Evolutionary conservation across 2,888 invertebrate species (phyloP).

Genomic region (Leucoptera coffeella): DNA sequence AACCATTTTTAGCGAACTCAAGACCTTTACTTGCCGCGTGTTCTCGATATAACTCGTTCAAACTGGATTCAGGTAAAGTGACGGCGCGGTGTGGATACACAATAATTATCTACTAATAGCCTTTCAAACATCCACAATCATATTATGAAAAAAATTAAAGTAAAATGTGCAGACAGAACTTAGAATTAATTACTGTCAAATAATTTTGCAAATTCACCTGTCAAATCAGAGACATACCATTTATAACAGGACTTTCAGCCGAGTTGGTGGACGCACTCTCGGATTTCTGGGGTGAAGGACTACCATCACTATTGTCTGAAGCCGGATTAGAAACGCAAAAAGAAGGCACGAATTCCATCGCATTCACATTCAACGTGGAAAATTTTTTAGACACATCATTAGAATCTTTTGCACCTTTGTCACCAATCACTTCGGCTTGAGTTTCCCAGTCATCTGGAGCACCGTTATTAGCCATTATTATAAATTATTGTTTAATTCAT

Average conservation of each 20-base stretch:
- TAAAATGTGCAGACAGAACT: too few relatives aligned
- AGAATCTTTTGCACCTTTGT: conserved; percentile 60
- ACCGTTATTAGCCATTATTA: conserved; percentile 68
- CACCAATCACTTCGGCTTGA: conserved; percentile 65
- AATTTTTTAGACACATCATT: conserved; percentile 74
- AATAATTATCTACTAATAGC: too few relatives aligned
- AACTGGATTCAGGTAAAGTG: conserved; percentile 41
- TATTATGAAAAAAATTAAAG: too few relatives aligned
- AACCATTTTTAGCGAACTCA: too few relatives aligned
- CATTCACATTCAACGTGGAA: conserved; percentile 95
- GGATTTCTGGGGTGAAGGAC: conserved; percentile 51
- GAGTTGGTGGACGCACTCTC: conserved; percentile 50
- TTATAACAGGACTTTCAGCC: conserved; percentile 54
- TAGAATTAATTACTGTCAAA: too few relatives aligned
- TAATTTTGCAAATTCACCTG: too few relatives aligned
- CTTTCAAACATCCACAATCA: too few relatives aligned
- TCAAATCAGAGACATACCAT: conserved; percentile 59
- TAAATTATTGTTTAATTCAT: conserved; percentile 31
- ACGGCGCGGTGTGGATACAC: too few relatives aligned
- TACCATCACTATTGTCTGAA: conserved; percentile 47
- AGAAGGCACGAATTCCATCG: conserved; percentile 96
- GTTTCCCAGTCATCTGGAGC: conserved; percentile 80
- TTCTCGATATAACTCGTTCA: conserved; percentile 44
- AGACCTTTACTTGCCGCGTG: conserved; percentile 48
- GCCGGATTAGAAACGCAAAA: conserved; percentile 62